Conservation (phyloP, 2,888 invertebrate species). For the Cheilosia grossa region DNA sequence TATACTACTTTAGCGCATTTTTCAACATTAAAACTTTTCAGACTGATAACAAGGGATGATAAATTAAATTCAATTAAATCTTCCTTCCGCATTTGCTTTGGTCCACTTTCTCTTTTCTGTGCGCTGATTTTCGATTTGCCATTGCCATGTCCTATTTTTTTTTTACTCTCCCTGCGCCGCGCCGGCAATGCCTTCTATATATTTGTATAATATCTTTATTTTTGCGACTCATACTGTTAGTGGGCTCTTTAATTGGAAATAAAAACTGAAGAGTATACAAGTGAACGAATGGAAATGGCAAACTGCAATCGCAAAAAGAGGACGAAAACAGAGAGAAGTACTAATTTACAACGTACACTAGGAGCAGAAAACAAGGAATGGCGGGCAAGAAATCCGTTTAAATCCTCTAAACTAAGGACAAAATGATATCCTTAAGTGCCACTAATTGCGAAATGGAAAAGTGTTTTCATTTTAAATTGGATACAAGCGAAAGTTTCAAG, state of each 20-base stretch:
- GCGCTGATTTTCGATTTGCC: conserved; percentile 14
- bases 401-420: conserved; percentile 5
- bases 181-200: neutral
- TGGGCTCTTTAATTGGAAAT: conserved; percentile 6
- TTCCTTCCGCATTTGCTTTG: conserved; percentile 38
- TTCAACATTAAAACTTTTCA: conserved; percentile 58
- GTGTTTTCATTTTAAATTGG: conserved; percentile 45
- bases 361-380: neutral
- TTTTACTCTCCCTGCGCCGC: neutral
- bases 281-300: neutral
- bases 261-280: conserved; percentile 13
- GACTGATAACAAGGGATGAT: conserved; percentile 63
- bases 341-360: conserved; percentile 44
- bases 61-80: conserved; percentile 70
- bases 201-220: neutral
- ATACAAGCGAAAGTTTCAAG: conserved; percentile 34
- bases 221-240: neutral
- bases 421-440: conserved; percentile 53
- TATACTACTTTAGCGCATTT: conserved; percentile 28
- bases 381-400: neutral
- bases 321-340: conserved; percentile 26
- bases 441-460: conserved; percentile 62
- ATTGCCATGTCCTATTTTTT: conserved; percentile 9
- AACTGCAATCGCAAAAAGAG: conserved; percentile 34
- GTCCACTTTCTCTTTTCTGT: neutral